Evolutionary conservation across 2,113 vertebrate genomes (phyloP).

Genomic region (Saccopteryx bilineata): DNA sequence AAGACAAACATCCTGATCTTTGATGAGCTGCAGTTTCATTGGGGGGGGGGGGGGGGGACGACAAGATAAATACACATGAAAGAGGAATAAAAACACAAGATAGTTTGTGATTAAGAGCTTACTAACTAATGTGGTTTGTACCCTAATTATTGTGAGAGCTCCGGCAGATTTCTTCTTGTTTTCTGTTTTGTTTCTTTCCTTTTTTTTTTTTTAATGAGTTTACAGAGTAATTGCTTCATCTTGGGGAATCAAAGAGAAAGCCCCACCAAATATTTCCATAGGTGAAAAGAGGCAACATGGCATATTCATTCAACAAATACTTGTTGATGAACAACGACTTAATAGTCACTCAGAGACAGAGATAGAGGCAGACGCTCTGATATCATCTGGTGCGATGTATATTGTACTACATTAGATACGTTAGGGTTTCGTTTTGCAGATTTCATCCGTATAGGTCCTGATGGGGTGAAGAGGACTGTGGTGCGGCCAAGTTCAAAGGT

Average conservation of each 20-base stretch:
- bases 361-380: neutral
- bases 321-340: neutral
- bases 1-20: conserved; percentile 38
- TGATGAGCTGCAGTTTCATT: neutral
- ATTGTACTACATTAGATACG: neutral
- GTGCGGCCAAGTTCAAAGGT: neutral
- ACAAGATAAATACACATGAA: neutral
- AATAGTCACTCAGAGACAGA: neutral
- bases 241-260: neutral
- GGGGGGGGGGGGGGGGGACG: neutral
- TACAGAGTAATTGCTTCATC: neutral
- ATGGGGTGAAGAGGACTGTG: neutral
- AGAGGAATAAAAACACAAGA: neutral
- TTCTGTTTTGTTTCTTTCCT: neutral
- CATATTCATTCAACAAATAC: neutral
- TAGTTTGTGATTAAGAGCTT: conserved; percentile 29
- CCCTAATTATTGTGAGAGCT: neutral
- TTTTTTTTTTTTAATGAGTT: neutral
- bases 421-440: neutral
- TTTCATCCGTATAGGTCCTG: neutral
- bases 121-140: neutral
- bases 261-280: neutral
- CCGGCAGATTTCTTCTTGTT: neutral
- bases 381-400: neutral
- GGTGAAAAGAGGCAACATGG: neutral